Evolutionary conservation across 2,888 invertebrate species (phyloP).

Genomic region (Silvanus unidentatus): DNA sequence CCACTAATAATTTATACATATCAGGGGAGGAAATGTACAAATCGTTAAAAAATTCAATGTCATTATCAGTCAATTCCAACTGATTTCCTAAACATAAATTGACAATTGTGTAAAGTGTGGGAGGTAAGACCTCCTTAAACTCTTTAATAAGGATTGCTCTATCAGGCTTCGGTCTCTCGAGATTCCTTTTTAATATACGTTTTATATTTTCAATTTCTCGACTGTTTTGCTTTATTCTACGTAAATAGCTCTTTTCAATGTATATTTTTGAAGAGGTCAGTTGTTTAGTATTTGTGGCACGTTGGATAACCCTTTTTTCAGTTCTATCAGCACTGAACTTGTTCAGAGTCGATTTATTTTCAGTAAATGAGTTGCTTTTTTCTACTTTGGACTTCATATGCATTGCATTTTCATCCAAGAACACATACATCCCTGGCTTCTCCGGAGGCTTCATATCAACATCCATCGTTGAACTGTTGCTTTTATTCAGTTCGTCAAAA

Average conservation of each 20-base stretch:
- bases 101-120: conserved; percentile 34
- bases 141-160: conserved; percentile 27
- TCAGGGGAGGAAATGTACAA: conserved; percentile 37
- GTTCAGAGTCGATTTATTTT: neutral
- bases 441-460: neutral
- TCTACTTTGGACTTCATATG: neutral
- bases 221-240: conserved; percentile 37
- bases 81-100: conserved; percentile 33
- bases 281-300: conserved; percentile 8
- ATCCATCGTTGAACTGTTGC: too few species aligned
- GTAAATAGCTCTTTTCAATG: conserved; percentile 27
- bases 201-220: conserved; percentile 39
- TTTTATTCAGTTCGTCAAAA: neutral
- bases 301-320: neutral
- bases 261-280: conserved; percentile 3
- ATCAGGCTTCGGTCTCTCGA: conserved; percentile 19
- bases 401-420: neutral
- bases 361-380: neutral
- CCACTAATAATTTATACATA: conserved; percentile 34
- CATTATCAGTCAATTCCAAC: conserved; percentile 32
- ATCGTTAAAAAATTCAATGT: conserved; percentile 36
- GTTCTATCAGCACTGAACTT: neutral
- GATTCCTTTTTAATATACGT: conserved; percentile 30
- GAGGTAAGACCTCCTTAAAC: conserved; percentile 33
- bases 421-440: neutral